These are phyloP conservation scores for Orchesella flavescens DNA, from an alignment of 2,888 invertebrate species.

Conservation along the genomic window DNA sequence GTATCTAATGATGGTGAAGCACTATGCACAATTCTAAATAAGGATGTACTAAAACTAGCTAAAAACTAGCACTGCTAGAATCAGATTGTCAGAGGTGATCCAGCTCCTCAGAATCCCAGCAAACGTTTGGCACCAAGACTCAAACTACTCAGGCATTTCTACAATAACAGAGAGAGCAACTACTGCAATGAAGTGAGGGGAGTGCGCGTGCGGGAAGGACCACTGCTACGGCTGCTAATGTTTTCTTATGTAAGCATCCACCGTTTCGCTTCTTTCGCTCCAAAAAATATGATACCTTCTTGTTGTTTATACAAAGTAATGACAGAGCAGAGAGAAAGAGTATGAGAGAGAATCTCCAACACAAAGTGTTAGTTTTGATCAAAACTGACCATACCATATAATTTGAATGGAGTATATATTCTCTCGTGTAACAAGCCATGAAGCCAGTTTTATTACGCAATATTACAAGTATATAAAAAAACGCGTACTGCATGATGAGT, in stretches of 20 bases:
- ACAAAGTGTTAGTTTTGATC: neutral
- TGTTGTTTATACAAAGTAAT: slow-evolving; percentile 2
- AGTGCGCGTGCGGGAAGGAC: slow-evolving; percentile 57
- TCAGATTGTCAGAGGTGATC: too few relatives aligned
- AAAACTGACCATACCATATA: slow-evolving; percentile 16
- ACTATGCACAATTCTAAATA: too few relatives aligned
- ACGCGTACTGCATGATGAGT: too few relatives aligned
- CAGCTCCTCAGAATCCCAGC: slow-evolving; percentile 25
- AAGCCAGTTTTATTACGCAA: too few relatives aligned
- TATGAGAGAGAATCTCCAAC: neutral
- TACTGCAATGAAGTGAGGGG: slow-evolving; percentile 56
- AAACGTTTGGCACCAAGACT: slow-evolving; percentile 46
- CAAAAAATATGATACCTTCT: slow-evolving; percentile 4
- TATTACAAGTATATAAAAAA: neutral
- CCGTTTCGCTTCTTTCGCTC: slow-evolving; percentile 13
- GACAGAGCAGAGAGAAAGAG: neutral
- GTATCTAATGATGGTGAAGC: too few relatives aligned
- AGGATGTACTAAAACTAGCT: too few relatives aligned
- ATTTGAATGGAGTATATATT: too few relatives aligned
- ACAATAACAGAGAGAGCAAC: slow-evolving; percentile 12
- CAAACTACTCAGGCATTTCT: slow-evolving; percentile 50
- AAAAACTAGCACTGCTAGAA: too few relatives aligned
- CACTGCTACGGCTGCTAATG: slow-evolving; percentile 43
- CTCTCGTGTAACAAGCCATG: too few relatives aligned
- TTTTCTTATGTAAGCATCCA: slow-evolving; percentile 1